Evolutionary conservation across 37 sponge, comb jelly and placozoan species (phyloP).

Genomic region (Ianthella basta): DNA sequence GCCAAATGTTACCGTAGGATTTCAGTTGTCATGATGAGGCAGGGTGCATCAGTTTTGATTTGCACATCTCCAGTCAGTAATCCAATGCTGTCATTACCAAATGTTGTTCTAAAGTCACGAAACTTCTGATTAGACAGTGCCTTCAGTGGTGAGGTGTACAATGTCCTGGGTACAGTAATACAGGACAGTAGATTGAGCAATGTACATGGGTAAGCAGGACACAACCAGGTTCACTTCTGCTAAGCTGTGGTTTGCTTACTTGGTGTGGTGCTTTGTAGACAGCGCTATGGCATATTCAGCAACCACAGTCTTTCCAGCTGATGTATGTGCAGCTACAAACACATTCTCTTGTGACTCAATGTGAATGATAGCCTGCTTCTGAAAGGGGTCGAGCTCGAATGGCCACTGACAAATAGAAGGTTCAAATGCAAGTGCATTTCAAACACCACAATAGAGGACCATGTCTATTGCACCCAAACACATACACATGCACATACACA

Average conservation of each 20-base stretch:
- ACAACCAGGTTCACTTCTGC: neutral
- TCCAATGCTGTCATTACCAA: slow-evolving; percentile 74
- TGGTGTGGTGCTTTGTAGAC: slow-evolving; percentile 82
- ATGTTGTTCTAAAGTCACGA: slow-evolving; percentile 87
- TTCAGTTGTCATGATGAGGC: slow-evolving; percentile 98
- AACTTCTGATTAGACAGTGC: slow-evolving; percentile 99
- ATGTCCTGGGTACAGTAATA: slow-evolving; percentile 42
- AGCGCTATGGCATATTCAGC: slow-evolving; percentile 97
- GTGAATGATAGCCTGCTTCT: slow-evolving; percentile 93
- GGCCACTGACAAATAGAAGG: slow-evolving; percentile 82
- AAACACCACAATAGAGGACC: slow-evolving; percentile 21
- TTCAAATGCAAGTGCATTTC: neutral
- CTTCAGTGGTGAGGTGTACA: slow-evolving; percentile 98
- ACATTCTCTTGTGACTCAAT: slow-evolving; percentile 90
- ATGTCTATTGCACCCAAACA: neutral
- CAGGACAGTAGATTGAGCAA: neutral
- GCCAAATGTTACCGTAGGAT: slow-evolving; percentile 73
- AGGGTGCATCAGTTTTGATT: slow-evolving; percentile 79
- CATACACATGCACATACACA: too few relatives aligned
- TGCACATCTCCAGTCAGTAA: slow-evolving; percentile 94
- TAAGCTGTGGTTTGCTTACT: slow-evolving; percentile 48
- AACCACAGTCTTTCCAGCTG: slow-evolving; percentile 99
- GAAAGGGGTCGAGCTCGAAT: slow-evolving; percentile 90
- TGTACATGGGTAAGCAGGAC: too few relatives aligned
- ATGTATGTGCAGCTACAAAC: slow-evolving; percentile 98